Evolutionary conservation across 2,888 invertebrate genomes (phyloP), one percentile per base, ranked within the genome.

Genomic region (Hirtodrosophila histrioides): DNA sequence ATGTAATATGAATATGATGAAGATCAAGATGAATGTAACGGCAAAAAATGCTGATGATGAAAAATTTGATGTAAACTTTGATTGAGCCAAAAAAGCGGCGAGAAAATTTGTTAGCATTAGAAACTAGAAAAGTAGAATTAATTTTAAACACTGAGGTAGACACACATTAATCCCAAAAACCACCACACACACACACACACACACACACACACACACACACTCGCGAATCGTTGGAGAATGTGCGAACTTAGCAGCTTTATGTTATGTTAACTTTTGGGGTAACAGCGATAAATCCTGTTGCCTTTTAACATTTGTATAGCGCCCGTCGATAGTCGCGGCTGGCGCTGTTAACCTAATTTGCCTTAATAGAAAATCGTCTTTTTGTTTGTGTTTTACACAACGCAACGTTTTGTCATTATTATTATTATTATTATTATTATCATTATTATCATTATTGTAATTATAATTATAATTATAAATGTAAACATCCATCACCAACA

Each of bases 291-390:
- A 6, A 27, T 12, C 17, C 12, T 31, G 43, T 40, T 55, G 55
- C 46, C 27, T 3, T 8, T 48, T 40, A 49, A 27, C 54, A 17
- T 17, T 17, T 17, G 17, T 17, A 17, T 17, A 51, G 53, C 45
- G 56, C 44, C 44, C 48, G 4, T 11, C 45, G 43, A 39, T 33
- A 6, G 5, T 27, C 27, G 17, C 17, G 17, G 17, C 17, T 17
- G n/a, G 23, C 54, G 69, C 56, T 72, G 69, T 60, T 51, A 65
- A 78, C 76, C 66, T 86, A 58, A 76, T 82, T 86, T 86, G 83
- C 86, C 83, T 86, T 86, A 80, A 63, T 78, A 86, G 79, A 79
- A 76, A 80, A 75, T 69, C 61, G 68, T 68, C 50, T 60, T 41
- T 48, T 70, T 54, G 43, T 67, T 58, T 70, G 46, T 56, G 39